Base-by-base conservation (phyloP, 35 echinoderm and acorn worm genomes). In the Apostichopus japonicus region DNA sequence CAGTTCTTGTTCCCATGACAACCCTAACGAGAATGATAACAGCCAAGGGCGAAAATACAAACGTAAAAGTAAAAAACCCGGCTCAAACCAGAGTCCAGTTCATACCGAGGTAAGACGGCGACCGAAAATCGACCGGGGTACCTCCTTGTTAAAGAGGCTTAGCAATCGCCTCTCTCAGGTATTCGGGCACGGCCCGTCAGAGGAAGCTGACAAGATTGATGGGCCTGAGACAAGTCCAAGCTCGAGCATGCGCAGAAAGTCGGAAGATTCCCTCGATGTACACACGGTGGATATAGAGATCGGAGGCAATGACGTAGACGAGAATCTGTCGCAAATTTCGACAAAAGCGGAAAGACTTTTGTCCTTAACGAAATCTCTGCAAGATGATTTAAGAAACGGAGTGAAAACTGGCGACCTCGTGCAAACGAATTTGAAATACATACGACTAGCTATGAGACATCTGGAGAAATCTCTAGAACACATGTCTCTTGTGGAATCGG, bases 1-100 rank as follows among this genome's bases (percentile, higher is more conserved):
- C 90, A 91, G 44, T 19, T 79, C 90, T 5, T 91, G 90, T 79
- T 91, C 90, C 44, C 27, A 79, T 24, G 90, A 91, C 52, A 89
- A 89, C 86, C 56, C 72, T 51, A 84, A 84, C 8, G 61, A 89
- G 23, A 54, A 56, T 77, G 54, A 91, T n/a, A 57, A n/a, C 71
- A 16, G 19, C 19, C 90, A 91, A n/a, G 16, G 73, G 6, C 51
- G 76, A 24, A 77, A 53, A 25, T 79, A 10, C n/a, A 77, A 79
- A 54, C 72, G 76, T 8, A 91, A 91, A 79, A 24, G 76, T 9
- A 90, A 90, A 27, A 90, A 90, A 90, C 14, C 13, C 51, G 11
- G 63, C 6, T 24, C 88, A 16, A 90, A 54, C 16, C 88, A 73
- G 56, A 90, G 88, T 72, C 88, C 88, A 33, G 4, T 16, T 10